Percentiles rank a stretch among this genome's conserved stretches.
These are phyloP conservation scores for Neolamprologus sp. DNA, from an alignment of 2,113 vertebrate genomes.

Conservation along the genomic window DNA sequence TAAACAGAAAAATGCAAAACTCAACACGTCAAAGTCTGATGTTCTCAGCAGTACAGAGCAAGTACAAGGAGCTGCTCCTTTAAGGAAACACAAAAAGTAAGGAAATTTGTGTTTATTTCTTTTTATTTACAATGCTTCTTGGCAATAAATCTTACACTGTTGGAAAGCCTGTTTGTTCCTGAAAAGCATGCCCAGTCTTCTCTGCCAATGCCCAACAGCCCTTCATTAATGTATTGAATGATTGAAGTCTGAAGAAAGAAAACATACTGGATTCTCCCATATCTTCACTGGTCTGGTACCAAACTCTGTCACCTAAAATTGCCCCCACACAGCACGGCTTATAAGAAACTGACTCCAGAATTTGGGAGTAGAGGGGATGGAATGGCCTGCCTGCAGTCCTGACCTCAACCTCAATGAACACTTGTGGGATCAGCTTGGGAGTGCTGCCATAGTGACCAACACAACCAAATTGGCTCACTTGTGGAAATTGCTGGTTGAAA, in stretches of 20 bases:
- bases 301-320: not conserved
- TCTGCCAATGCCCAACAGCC: not conserved
- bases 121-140: not conserved
- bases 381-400: not conserved
- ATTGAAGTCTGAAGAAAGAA: not conserved
- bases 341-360: not conserved
- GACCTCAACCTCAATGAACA: not conserved
- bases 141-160: not conserved
- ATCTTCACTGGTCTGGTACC: not conserved
- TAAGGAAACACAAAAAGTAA: not conserved
- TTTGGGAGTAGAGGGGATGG: not conserved
- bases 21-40: not conserved
- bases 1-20: not conserved
- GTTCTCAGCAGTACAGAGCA: not conserved
- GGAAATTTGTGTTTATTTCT: not conserved
- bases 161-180: not conserved
- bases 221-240: not conserved
- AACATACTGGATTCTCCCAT: not conserved
- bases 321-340: not conserved
- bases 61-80: not conserved
- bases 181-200: not conserved
- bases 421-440: not conserved
- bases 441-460: not conserved
- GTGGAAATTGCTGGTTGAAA: not conserved
- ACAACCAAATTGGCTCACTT: not conserved